Base-by-base conservation (phyloP, 2,797 vertebrate genomes). In the Sebastiscus tertius region DNA sequence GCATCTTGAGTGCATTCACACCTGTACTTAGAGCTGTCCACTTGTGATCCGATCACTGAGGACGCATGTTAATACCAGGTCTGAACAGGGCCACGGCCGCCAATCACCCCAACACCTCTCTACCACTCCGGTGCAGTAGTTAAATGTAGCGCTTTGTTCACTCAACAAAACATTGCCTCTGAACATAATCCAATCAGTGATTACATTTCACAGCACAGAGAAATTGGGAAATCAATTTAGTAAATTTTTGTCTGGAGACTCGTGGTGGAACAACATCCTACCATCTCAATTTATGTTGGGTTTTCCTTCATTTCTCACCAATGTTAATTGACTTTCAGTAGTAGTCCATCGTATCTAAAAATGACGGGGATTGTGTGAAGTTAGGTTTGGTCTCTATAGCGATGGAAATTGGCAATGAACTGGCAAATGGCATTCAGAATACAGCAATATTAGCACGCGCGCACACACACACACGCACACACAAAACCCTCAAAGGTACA, bases 401-500 rank as follows among this genome's bases (percentile, higher is more conserved):
- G 18, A 71, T 2, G 11, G 14, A 42, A 66, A 36, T 20, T 66
- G 24, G 39, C 16, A 52, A 70, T 75, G 8, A 71, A 59, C 8
- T 29, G 39, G 7, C 7, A 71, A 42, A 65, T 65, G 31, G 33
- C 7, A 8, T 70, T 64, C 18, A 55, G 18, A 36, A 46, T 61
- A 61, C 10, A 16, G 42, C 16, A 60, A 58, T 26, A 75, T 65
- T 59, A 33, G 8, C 10, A 68, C 22, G 36, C 24, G 27, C 14
- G 11, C 26, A 34, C 39, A 36, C 46, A 72, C 20, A 42, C 33
- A 11, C 31, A 33, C 67, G 36, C 11, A 16, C 33, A 42, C 54
- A 54, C 65, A 76, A 9, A 59, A 36, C 11, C 33, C 18, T 33
- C 36, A 68, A 75, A 72, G 69, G 69, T 74, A 63, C 70, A 72